These are phyloP conservation scores for Ammodytes marinus DNA, from an alignment of 2,113 vertebrate species.

Conservation along the genomic window DNA sequence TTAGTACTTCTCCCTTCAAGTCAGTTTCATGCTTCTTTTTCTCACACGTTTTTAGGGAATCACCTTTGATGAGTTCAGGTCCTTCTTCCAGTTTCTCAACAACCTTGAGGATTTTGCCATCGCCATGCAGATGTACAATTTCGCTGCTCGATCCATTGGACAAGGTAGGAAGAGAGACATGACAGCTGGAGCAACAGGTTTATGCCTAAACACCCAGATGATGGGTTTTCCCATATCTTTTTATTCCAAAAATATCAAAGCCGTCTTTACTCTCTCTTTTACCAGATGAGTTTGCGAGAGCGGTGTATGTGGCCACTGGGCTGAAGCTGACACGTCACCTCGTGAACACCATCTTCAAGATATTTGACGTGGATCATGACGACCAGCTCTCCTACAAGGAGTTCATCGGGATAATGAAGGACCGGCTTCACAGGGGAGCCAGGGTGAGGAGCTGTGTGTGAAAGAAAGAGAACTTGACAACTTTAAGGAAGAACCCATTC, in stretches of 20 bases:
- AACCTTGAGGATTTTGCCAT: conserved; percentile 99
- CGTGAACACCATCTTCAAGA: conserved; percentile 98
- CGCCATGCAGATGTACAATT: conserved; percentile 99
- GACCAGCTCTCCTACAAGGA: conserved; percentile 98
- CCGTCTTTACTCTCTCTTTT: conserved; percentile 2
- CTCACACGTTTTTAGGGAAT: conserved; percentile 89
- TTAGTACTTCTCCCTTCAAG: neutral
- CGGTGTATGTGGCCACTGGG: conserved; percentile 96
- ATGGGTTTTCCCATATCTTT: neutral
- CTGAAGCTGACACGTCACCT: conserved; percentile 96
- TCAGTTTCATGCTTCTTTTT: conserved; percentile 3
- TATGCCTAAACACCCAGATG: neutral
- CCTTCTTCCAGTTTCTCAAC: conserved; percentile 99
- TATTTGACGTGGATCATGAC: conserved; percentile 98
- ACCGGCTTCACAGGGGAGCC: conserved; percentile 94
- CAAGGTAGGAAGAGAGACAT: conserved; percentile 87
- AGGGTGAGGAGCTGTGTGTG: conserved; percentile 86
- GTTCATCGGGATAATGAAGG: conserved; percentile 99
- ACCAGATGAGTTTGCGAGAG: conserved; percentile 97
- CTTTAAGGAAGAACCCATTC: neutral
- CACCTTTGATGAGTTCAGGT: conserved; percentile 98
- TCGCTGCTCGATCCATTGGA: conserved; percentile 96
- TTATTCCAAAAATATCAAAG: neutral
- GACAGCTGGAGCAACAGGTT: neutral
- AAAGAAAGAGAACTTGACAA: neutral